phyloP scores from a whole-genome alignment of 2,113 vertebrate genomes.

The Hippocampus mohnikei region DNA sequence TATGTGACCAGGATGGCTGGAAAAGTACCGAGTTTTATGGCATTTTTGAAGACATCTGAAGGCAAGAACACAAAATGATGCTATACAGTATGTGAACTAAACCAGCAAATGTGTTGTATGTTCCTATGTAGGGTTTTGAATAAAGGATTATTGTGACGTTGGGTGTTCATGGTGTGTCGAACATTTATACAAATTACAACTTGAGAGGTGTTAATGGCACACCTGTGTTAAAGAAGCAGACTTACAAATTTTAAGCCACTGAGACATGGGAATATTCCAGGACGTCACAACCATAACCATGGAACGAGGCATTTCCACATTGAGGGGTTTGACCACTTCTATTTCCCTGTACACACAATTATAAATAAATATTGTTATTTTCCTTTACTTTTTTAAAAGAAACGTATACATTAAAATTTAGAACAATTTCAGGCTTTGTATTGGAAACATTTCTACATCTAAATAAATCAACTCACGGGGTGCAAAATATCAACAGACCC shows the following conservation, averaged over 20 bases:
- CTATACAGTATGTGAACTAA: neutral
- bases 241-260: constrained; percentile 86
- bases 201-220: neutral
- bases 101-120: neutral
- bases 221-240: neutral
- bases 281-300: constrained; percentile 88
- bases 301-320: constrained; percentile 83
- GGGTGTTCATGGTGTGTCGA: neutral
- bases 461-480: no score
- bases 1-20: constrained; percentile 86
- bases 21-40: constrained; percentile 81
- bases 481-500: no score
- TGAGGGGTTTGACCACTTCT: constrained; percentile 77
- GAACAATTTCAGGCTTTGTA: neutral
- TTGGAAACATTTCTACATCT: neutral
- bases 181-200: neutral
- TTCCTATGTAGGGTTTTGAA: neutral
- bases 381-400: no score
- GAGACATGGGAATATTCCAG: constrained; percentile 91
- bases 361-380: neutral
- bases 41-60: constrained; percentile 86
- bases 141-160: neutral
- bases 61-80: neutral
- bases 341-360: constrained; percentile 72
- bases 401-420: no score